phyloP scores from a whole-genome alignment of 2,113 vertebrate species.

The Oncorhynchus masou region DNA sequence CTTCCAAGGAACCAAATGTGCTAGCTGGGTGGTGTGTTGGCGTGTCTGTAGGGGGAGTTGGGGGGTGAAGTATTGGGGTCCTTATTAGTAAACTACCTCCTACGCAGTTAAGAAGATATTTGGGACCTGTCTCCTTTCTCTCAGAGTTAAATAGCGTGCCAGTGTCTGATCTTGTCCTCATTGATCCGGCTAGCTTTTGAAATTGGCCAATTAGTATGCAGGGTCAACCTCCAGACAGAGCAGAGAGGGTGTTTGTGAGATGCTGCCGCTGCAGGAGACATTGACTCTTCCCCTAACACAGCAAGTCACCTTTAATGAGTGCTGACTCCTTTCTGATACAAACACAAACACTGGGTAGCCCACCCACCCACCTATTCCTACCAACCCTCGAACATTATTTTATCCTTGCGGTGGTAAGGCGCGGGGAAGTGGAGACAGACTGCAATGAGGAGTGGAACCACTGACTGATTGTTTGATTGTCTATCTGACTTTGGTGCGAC shows the following conservation, averaged over 20 bases:
- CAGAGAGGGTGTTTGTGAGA: not conserved
- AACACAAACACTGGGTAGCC: not conserved
- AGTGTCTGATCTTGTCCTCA: constrained; percentile 2
- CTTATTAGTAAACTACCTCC: not conserved
- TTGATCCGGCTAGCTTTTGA: constrained; percentile 1
- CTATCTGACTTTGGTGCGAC: too few relatives aligned
- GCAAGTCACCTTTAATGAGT: constrained; percentile 3
- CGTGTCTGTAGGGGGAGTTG: not conserved
- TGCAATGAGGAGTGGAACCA: too few relatives aligned
- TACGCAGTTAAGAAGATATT: not conserved
- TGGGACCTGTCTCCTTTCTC: not conserved
- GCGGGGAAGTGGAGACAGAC: too few relatives aligned
- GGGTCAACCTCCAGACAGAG: not conserved
- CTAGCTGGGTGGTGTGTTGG: too few relatives aligned
- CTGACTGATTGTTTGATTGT: too few relatives aligned
- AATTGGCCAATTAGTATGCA: not conserved
- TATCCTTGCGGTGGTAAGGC: too few relatives aligned
- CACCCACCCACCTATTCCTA: not conserved
- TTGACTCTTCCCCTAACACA: not conserved
- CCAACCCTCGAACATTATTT: not conserved
- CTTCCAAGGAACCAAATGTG: too few relatives aligned
- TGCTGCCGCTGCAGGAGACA: not conserved
- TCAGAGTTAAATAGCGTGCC: not conserved
- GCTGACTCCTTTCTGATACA: not conserved
- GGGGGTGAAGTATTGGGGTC: not conserved